These are phyloP conservation scores for Ichneumon xanthorius DNA, from an alignment of 2,888 invertebrate genomes.

Conservation along the genomic window DNA sequence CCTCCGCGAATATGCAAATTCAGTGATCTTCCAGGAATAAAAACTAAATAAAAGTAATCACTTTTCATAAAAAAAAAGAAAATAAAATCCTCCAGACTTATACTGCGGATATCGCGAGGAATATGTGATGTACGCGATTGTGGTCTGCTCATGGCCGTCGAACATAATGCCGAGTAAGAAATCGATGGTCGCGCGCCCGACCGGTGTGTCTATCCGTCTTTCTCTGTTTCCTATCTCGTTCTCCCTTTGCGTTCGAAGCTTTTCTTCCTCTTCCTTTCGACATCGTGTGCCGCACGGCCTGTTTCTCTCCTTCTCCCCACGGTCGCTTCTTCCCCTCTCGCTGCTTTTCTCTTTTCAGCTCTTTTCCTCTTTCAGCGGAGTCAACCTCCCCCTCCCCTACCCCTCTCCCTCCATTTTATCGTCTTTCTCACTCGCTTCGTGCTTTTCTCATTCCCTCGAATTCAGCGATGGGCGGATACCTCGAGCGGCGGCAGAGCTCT, in stretches of 20 bases:
- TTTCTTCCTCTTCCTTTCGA: constrained; percentile 48
- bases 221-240: constrained; percentile 63
- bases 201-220: constrained; percentile 65
- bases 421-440: constrained; percentile 50
- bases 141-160: constrained; percentile 64
- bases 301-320: constrained; percentile 23
- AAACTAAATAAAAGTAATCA: too few species aligned
- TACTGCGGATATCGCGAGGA: constrained; percentile 9
- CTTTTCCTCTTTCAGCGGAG: not conserved
- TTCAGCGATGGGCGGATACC: constrained; percentile 51
- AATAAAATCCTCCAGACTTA: not conserved
- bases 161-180: constrained; percentile 76
- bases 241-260: constrained; percentile 66
- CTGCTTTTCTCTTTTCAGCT: not conserved
- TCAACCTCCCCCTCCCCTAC: too few species aligned
- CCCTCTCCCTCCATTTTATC: constrained; percentile 39
- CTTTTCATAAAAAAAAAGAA: too few species aligned
- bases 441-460: constrained; percentile 58
- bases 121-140: constrained; percentile 43
- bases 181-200: constrained; percentile 72
- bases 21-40: too few species aligned
- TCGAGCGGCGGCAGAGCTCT: constrained; percentile 29
- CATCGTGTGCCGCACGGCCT: constrained; percentile 46
- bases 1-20: too few species aligned
- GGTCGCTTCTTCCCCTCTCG: constrained; percentile 18